phyloP scores from a whole-genome alignment of 2,113 vertebrate species.

The Hemiprocne comata region DNA sequence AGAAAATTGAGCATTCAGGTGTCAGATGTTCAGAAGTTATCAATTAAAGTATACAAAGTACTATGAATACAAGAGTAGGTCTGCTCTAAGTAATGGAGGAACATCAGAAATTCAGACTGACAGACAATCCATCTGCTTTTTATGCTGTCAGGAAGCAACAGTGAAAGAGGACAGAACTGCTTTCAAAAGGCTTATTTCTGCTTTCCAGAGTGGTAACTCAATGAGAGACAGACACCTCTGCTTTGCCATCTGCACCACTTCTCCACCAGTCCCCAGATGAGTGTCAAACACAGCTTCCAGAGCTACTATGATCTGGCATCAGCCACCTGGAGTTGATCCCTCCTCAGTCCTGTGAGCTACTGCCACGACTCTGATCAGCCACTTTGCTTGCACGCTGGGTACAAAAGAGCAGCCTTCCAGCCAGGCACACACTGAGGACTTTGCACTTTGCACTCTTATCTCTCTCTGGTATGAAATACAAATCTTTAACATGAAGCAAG shows the following conservation, averaged over 20 bases:
- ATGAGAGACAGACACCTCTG: background rate
- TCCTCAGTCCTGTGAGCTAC: background rate
- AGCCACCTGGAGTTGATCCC: background rate
- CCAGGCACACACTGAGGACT: background rate
- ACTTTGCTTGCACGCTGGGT: background rate
- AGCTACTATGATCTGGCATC: background rate
- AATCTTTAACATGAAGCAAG: background rate
- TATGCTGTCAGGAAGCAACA: background rate
- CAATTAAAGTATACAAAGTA: background rate
- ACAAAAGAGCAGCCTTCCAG: background rate
- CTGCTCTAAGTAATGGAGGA: background rate
- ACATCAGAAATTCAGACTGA: background rate
- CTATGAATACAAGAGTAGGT: background rate
- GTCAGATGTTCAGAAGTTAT: background rate
- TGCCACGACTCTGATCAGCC: background rate
- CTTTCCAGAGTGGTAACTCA: background rate
- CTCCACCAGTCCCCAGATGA: background rate
- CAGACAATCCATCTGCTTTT: background rate
- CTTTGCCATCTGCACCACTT: background rate
- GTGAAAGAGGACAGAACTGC: background rate
- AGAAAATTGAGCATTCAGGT: background rate
- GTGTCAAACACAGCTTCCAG: background rate
- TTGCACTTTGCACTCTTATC: conserved; percentile 33
- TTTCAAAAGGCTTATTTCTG: background rate
- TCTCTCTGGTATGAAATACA: background rate